phyloP scores from a whole-genome alignment of 2,113 vertebrate species.

The Hucho hucho region DNA sequence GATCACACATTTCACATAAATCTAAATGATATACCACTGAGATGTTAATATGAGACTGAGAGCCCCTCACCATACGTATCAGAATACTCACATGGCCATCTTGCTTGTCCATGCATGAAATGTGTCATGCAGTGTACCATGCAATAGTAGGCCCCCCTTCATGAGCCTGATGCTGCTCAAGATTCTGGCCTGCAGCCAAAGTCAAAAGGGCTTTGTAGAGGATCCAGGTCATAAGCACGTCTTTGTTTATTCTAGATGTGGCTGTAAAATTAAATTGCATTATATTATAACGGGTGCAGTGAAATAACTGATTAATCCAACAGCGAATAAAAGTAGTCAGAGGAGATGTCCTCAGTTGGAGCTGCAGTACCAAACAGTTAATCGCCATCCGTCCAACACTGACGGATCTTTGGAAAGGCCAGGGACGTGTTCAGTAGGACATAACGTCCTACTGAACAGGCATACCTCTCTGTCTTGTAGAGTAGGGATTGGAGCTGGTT shows the following conservation, averaged over 20 bases:
- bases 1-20: no score
- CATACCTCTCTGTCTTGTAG: no score
- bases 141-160: not conserved
- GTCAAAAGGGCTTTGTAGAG: not conserved
- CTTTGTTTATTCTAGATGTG: not conserved
- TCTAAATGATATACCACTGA: no score
- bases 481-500: no score
- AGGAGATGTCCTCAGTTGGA: not conserved
- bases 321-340: not conserved
- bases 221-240: not conserved
- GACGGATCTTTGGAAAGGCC: no score
- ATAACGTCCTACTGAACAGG: no score
- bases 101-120: constrained; percentile 36
- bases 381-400: not conserved
- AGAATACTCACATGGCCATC: constrained; percentile 29
- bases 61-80: constrained; percentile 22
- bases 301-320: not conserved
- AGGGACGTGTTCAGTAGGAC: no score
- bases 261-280: not conserved
- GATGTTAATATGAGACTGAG: constrained; percentile 16
- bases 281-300: not conserved
- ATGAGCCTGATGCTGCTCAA: not conserved
- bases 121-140: constrained; percentile 23
- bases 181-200: not conserved
- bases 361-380: not conserved